These are phyloP conservation scores for Apodemus speciosus DNA, from an alignment of 2,113 vertebrate genomes.

Conservation along the genomic window DNA sequence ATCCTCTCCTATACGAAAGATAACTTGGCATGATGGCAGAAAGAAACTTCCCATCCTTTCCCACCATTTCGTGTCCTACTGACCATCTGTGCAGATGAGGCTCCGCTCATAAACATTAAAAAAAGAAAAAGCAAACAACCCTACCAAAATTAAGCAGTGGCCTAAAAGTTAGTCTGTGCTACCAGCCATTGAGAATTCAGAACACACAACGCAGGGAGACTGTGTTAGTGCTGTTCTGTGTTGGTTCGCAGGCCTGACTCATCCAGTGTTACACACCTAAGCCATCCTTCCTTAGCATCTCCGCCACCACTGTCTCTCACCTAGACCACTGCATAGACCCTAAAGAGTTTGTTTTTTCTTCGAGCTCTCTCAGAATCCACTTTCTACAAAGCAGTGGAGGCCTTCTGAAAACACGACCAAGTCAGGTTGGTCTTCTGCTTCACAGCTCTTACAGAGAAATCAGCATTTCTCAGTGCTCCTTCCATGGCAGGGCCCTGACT, in stretches of 20 bases:
- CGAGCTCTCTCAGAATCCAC: neutral
- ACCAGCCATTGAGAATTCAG: neutral
- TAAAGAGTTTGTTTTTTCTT: neutral
- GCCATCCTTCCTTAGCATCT: neutral
- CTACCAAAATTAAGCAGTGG: neutral
- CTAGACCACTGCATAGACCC: neutral
- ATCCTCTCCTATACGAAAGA: neutral
- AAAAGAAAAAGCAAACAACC: neutral
- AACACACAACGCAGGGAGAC: neutral
- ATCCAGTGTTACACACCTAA: neutral
- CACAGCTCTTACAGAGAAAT: neutral
- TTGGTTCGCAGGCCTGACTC: neutral
- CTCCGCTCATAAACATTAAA: neutral
- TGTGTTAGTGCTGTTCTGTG: neutral
- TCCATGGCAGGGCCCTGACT: neutral
- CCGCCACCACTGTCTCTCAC: neutral
- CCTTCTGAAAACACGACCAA: neutral
- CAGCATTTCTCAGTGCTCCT: neutral
- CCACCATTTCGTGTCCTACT: neutral
- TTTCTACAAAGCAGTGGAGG: neutral
- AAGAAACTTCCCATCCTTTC: neutral
- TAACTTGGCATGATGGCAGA: neutral
- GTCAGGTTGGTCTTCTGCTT: neutral
- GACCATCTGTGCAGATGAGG: neutral
- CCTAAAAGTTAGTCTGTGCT: neutral